Conservation (phyloP, 2,888 invertebrate genomes). For the Oligia latruncula region DNA sequence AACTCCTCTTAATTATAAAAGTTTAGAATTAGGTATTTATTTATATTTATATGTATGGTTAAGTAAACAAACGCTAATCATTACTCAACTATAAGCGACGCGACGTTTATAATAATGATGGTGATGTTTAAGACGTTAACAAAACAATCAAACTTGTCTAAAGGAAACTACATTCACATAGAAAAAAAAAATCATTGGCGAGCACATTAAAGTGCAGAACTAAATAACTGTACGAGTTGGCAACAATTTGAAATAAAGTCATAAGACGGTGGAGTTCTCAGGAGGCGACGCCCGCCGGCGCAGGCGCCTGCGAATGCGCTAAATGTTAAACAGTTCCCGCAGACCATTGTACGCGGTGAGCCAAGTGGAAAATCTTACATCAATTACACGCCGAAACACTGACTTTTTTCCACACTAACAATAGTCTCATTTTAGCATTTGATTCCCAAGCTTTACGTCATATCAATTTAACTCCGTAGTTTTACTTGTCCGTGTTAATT, state of each 20-base stretch:
- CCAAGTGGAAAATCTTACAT: slow-evolving; percentile 82
- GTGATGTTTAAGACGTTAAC: background rate
- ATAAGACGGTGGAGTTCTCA: slow-evolving; percentile 64
- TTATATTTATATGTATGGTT: background rate
- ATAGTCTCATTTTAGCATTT: slow-evolving; percentile 64
- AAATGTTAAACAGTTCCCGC: slow-evolving; percentile 83
- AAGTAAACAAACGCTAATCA: background rate
- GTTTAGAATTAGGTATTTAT: background rate
- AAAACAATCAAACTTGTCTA: slow-evolving; percentile 20
- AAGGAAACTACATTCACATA: slow-evolving; percentile 1
- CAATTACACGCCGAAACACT: slow-evolving; percentile 80
- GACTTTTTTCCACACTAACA: slow-evolving; percentile 66
- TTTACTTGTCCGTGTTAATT: slow-evolving; percentile 25
- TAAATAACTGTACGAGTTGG: slow-evolving; percentile 59
- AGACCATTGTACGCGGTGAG: slow-evolving; percentile 77
- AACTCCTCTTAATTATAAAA: background rate
- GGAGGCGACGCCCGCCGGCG: slow-evolving; percentile 63
- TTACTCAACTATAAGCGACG: background rate
- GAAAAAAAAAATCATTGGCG: slow-evolving; percentile 31
- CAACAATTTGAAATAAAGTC: slow-evolving; percentile 62
- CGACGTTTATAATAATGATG: background rate
- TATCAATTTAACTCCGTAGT: slow-evolving; percentile 24
- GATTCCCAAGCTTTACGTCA: slow-evolving; percentile 63
- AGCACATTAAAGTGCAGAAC: slow-evolving; percentile 39
- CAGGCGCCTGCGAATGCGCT: slow-evolving; percentile 67